phyloP scores from a whole-genome alignment of 1,140 invertebrate species.

The Oppia nitens region DNA sequence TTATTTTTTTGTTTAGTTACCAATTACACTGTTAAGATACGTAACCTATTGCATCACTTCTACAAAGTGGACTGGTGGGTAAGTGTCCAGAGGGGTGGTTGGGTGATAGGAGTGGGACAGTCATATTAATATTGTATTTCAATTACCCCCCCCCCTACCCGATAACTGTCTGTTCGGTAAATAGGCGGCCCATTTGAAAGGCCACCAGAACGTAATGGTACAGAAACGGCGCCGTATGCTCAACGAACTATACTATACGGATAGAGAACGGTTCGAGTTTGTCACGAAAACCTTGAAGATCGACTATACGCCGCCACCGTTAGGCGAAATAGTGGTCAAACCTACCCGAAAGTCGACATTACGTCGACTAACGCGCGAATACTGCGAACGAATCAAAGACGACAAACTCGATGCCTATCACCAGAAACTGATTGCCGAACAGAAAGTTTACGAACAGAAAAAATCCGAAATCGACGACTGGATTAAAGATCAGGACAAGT shows the following conservation, averaged over 20 bases:
- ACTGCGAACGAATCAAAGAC: constrained; percentile 14
- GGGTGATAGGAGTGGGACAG: too few species aligned
- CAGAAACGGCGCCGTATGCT: constrained; percentile 11
- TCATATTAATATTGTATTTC: too few species aligned
- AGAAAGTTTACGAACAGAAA: neutral
- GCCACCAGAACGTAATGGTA: neutral
- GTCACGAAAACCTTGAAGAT: constrained; percentile 13
- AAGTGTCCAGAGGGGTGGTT: too few species aligned
- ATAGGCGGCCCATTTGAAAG: constrained; percentile 1
- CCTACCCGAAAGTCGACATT: constrained; percentile 16
- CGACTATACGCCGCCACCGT: neutral
- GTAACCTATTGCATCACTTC: constrained; percentile 13
- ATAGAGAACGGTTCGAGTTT: constrained; percentile 14
- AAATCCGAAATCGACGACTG: constrained; percentile 3
- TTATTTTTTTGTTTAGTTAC: constrained; percentile 14
- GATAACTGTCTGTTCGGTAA: too few species aligned
- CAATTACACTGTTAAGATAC: constrained; percentile 14
- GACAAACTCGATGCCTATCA: constrained; percentile 15
- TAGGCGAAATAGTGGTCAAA: constrained; percentile 5
- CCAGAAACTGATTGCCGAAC: constrained; percentile 14
- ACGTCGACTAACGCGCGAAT: constrained; percentile 16
- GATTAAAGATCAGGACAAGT: constrained; percentile 18
- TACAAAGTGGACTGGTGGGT: neutral
- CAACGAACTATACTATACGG: constrained; percentile 9
- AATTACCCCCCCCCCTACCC: too few species aligned